These are phyloP conservation scores for Pseudomyrmex gracilis DNA, from an alignment of 1,140 invertebrate genomes.

Conservation along the genomic window DNA sequence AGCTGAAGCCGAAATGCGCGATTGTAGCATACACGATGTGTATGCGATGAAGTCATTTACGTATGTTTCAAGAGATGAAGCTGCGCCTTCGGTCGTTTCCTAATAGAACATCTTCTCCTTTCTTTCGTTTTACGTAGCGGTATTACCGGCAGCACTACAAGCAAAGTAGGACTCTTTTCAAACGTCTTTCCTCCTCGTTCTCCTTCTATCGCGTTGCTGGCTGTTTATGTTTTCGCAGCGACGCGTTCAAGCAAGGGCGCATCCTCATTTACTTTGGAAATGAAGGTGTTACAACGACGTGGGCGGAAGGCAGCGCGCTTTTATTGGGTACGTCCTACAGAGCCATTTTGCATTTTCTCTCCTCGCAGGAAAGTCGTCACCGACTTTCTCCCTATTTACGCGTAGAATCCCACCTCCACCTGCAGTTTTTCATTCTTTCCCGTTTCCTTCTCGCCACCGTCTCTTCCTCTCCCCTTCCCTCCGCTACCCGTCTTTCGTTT, in stretches of 20 bases:
- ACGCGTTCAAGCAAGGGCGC: constrained; percentile 44
- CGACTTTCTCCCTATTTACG: constrained; percentile 62
- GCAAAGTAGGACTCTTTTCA: constrained; percentile 36
- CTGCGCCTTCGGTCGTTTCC: background rate
- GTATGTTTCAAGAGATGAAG: background rate
- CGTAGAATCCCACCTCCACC: constrained; percentile 44
- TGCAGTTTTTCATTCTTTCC: constrained; percentile 35
- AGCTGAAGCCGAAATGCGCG: background rate
- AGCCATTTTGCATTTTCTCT: constrained; percentile 69
- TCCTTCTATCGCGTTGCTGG: constrained; percentile 41
- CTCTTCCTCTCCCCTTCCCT: constrained; percentile 13
- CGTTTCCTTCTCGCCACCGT: constrained; percentile 1
- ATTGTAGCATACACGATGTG: too few relatives aligned
- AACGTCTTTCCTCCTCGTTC: constrained; percentile 27
- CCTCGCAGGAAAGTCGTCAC: constrained; percentile 14
- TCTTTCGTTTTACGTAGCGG: constrained; percentile 1
- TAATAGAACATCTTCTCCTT: constrained; percentile 34
- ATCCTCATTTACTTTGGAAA: constrained; percentile 71
- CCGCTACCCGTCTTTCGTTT: constrained; percentile 1
- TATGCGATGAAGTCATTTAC: too few relatives aligned
- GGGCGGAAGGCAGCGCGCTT: constrained; percentile 34
- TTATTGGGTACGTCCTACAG: constrained; percentile 68
- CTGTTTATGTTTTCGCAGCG: constrained; percentile 67
- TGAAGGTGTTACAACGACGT: constrained; percentile 61
- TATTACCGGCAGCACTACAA: constrained; percentile 25